Evolutionary conservation across 2,888 invertebrate genomes (phyloP).

Genomic region (Smittia sp.): DNA sequence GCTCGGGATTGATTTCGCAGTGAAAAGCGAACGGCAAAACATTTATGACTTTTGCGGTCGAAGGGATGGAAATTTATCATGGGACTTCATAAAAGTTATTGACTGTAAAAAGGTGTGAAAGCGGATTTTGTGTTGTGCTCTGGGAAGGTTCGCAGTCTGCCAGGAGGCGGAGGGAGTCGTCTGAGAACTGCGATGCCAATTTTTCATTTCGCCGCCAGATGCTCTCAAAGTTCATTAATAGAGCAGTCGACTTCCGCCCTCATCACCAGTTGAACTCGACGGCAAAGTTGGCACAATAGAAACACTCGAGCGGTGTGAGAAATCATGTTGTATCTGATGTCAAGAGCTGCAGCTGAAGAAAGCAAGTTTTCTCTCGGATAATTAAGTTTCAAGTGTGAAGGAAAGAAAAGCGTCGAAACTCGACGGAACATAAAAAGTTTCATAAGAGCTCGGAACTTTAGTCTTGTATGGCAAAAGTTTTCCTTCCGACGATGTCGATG

Average conservation of each 20-base stretch:
- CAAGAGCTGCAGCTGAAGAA: conserved; percentile 1
- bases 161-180: too few relatives aligned
- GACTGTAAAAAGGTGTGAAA: conserved; percentile 25
- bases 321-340: conserved; percentile 3
- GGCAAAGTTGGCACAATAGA: conserved; percentile 13
- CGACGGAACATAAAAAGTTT: background rate
- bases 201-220: background rate
- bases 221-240: background rate
- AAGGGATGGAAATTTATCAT: background rate
- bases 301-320: background rate
- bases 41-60: conserved; percentile 10
- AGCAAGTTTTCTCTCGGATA: conserved; percentile 17
- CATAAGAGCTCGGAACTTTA: too few relatives aligned
- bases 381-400: conserved; percentile 17
- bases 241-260: background rate
- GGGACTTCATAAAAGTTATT: conserved; percentile 19
- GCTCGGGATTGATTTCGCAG: background rate
- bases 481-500: too few relatives aligned
- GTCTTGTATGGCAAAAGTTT: too few relatives aligned
- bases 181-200: background rate
- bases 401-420: background rate
- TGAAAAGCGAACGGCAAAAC: background rate
- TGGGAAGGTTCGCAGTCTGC: background rate
- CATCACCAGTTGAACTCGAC: conserved; percentile 5
- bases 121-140: background rate